Percentiles rank a stretch among this genome's conserved stretches.
These are phyloP conservation scores for Henicopernis longicauda DNA, from an alignment of 2,113 vertebrate species.

Conservation along the genomic window DNA sequence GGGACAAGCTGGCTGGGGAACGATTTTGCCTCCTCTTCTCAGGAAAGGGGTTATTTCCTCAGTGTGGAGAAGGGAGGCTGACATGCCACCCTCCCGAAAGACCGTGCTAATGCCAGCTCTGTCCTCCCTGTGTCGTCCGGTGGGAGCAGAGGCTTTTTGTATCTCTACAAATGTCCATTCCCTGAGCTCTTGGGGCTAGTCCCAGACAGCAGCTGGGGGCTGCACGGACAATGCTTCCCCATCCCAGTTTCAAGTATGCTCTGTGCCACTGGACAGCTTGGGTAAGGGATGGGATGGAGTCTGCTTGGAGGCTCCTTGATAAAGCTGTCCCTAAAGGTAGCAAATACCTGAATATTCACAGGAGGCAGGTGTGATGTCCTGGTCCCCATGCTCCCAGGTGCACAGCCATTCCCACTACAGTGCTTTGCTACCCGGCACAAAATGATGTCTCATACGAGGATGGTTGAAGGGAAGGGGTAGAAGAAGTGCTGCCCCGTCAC, in stretches of 20 bases:
- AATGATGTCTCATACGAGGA: not conserved
- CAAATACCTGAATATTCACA: not conserved
- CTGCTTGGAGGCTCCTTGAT: not conserved
- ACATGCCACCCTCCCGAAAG: fast-evolving
- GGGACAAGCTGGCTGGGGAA: not conserved
- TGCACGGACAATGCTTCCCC: not conserved
- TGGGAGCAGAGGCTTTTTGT: not conserved
- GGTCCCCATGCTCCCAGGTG: not conserved
- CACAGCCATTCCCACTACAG: not conserved
- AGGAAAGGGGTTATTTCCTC: not conserved
- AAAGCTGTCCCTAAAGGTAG: not conserved
- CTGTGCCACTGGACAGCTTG: not conserved
- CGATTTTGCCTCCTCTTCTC: not conserved
- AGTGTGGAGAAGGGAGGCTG: not conserved
- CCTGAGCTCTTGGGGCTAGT: not conserved
- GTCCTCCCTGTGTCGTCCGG: not conserved
- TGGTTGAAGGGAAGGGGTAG: not conserved
- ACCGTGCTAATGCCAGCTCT: not conserved
- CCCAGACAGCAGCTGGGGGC: not conserved
- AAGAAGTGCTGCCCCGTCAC: not conserved
- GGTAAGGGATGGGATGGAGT: not conserved
- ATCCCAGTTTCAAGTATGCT: not conserved
- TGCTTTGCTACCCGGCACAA: not conserved
- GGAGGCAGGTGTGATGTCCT: not conserved
- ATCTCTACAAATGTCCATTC: not conserved